Evolutionary conservation across 2,888 invertebrate species (phyloP).

Genomic region (Ypsolopha sequella): DNA sequence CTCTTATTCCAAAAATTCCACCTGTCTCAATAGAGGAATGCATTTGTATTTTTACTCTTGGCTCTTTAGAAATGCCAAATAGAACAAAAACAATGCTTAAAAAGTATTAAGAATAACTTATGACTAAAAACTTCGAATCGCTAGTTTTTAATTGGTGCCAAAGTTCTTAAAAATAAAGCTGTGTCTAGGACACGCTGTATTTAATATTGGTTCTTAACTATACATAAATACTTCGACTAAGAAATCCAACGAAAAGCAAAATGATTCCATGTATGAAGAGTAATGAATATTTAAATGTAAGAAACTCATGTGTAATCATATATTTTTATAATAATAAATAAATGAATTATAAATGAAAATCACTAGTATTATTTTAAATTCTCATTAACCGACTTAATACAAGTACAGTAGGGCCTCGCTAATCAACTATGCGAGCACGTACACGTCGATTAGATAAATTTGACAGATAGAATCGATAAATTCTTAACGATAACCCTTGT

Average conservation of each 20-base stretch:
- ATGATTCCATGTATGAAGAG: slow-evolving; percentile 10
- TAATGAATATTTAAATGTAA: slow-evolving; percentile 8
- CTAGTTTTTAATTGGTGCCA: slow-evolving; percentile 44
- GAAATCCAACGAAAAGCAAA: slow-evolving; percentile 9
- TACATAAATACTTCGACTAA: background rate
- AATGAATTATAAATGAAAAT: slow-evolving; percentile 7
- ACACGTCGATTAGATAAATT: no score
- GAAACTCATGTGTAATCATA: slow-evolving; percentile 26
- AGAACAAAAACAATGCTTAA: background rate
- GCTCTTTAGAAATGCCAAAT: background rate
- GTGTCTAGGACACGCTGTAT: slow-evolving; percentile 7
- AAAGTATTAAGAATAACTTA: background rate
- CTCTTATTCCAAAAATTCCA: no score
- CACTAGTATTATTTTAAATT: no score
- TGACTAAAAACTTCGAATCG: background rate
- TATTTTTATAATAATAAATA: slow-evolving; percentile 39
- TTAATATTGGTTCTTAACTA: slow-evolving; percentile 5
- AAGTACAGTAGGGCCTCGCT: no score
- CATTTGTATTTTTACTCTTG: background rate
- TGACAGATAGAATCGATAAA: no score
- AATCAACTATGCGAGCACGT: no score
- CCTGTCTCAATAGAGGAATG: no score
- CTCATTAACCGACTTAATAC: no score
- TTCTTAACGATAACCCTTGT: no score
- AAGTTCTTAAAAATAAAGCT: slow-evolving; percentile 27